Conservation (phyloP, 2,797 vertebrate genomes). For the Karalla daura region DNA sequence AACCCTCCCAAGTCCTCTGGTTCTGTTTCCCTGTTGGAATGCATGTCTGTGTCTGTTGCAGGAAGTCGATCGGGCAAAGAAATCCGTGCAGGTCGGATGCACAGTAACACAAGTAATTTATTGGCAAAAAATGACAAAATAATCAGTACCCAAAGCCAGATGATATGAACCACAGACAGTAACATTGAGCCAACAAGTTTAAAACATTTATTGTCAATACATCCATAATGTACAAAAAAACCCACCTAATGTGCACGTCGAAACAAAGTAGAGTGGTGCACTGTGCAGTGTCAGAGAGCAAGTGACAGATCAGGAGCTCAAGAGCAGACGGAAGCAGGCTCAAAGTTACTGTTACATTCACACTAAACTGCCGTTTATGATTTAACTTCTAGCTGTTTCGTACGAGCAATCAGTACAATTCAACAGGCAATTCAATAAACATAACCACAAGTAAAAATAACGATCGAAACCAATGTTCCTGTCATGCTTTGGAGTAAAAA, state of each 20-base stretch:
- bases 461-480: background rate
- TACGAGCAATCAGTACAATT: conserved; percentile 13
- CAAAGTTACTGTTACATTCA: conserved; percentile 62
- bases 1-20: too few relatives aligned
- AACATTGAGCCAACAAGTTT: conserved; percentile 63
- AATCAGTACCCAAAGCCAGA: background rate
- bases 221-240: conserved; percentile 70
- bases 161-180: conserved; percentile 1
- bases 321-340: conserved; percentile 40
- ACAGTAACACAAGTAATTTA: background rate
- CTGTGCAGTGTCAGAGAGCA: conserved; percentile 34
- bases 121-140: background rate
- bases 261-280: conserved; percentile 20
- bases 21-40: too few relatives aligned
- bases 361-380: conserved; percentile 10
- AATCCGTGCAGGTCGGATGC: too few relatives aligned
- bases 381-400: background rate
- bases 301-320: conserved; percentile 25
- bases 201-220: conserved; percentile 79
- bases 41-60: too few relatives aligned
- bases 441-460: conserved; percentile 12
- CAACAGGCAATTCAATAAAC: conserved; percentile 32
- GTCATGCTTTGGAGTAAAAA: conserved; percentile 48
- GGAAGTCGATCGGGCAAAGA: too few relatives aligned
- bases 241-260: conserved; percentile 26